phyloP scores from a whole-genome alignment of 2,113 vertebrate species.

The Columba janthina region DNA sequence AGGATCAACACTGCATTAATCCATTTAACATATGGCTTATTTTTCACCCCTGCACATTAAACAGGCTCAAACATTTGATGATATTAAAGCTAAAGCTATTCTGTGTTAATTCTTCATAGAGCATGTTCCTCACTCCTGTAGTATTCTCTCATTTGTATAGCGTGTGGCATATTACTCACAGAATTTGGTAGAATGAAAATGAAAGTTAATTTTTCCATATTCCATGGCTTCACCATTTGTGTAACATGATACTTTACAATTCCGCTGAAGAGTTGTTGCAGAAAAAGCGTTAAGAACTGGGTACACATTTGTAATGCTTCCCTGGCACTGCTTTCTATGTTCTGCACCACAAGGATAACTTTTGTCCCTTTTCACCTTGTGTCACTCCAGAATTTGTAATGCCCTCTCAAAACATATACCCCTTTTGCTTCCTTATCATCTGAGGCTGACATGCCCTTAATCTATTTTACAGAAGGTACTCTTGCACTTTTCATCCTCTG shows the following conservation, averaged over 20 bases:
- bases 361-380: neutral
- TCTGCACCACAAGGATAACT: neutral
- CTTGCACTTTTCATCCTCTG: neutral
- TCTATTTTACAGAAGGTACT: neutral
- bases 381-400: neutral
- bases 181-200: neutral
- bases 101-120: neutral
- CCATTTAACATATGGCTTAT: slow-evolving; percentile 63
- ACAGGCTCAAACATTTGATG: neutral
- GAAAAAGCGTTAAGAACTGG: neutral
- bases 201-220: neutral
- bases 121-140: neutral
- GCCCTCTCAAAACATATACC: neutral
- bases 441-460: neutral
- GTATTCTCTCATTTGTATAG: neutral
- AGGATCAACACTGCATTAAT: slow-evolving; percentile 64
- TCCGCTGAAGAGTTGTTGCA: neutral
- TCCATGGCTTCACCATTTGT: neutral
- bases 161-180: neutral
- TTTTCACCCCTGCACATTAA: slow-evolving; percentile 26
- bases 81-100: neutral
- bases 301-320: neutral
- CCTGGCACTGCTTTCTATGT: neutral
- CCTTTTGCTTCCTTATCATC: neutral
- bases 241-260: neutral